Conservation (phyloP, 2,888 invertebrate genomes). For the Thecocarcelia acutangulata region DNA sequence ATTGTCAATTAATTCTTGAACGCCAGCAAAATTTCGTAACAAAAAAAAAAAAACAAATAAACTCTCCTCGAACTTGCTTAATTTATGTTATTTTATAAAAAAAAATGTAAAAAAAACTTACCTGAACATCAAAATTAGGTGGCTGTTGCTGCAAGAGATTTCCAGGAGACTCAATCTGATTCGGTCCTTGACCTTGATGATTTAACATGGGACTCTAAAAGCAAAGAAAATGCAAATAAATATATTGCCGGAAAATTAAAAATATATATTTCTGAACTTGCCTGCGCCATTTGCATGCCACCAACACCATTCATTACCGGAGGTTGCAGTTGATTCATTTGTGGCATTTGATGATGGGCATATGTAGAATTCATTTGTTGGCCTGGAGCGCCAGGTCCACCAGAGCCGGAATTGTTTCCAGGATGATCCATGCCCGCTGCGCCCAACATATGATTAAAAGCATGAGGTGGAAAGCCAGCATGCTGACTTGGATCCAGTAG, state of each 20-base stretch:
- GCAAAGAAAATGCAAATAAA: constrained; percentile 13
- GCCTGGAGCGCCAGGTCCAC: constrained; percentile 72
- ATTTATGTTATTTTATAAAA: too few relatives aligned
- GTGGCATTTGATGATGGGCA: constrained; percentile 80
- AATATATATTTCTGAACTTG: constrained; percentile 58
- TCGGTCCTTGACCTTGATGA: constrained; percentile 80
- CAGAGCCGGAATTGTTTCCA: constrained; percentile 69
- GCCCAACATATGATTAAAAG: constrained; percentile 82
- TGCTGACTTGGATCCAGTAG: constrained; percentile 79
- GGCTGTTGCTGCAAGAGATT: constrained; percentile 85
- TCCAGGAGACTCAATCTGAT: constrained; percentile 83
- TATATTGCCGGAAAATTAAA: not conserved
- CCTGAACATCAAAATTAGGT: constrained; percentile 91
- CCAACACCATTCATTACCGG: constrained; percentile 81
- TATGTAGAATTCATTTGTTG: constrained; percentile 77
- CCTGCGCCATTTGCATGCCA: constrained; percentile 81
- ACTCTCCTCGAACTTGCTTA: too few relatives aligned
- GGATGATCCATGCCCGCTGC: constrained; percentile 79
- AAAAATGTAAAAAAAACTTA: constrained; percentile 79
- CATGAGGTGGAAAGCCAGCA: constrained; percentile 80
- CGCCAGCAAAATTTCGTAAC: too few relatives aligned
- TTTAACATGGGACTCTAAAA: constrained; percentile 81
- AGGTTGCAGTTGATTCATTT: constrained; percentile 81
- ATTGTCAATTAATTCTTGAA: too few relatives aligned
- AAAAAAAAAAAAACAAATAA: too few relatives aligned